Evolutionary conservation across 35 echinoderm and acorn worm genomes (phyloP).

Genomic region (Hemicentrotus pulcherrimus): DNA sequence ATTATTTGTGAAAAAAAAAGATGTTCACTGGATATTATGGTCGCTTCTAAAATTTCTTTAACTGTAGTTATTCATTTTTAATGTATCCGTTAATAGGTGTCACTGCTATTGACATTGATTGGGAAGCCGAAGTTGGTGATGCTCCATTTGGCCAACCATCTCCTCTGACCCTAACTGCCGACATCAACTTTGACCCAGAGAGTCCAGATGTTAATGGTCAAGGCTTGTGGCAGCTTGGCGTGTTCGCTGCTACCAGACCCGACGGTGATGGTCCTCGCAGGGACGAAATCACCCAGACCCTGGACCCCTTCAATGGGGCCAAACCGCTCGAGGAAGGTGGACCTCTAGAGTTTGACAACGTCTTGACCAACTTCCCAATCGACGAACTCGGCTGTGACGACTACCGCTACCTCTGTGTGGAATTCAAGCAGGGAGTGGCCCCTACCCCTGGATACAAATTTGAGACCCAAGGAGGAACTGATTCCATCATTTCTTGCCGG

Average conservation of each 20-base stretch:
- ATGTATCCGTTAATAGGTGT: neutral
- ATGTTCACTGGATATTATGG: neutral
- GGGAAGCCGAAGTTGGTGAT: slow-evolving; percentile 27
- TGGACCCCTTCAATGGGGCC: slow-evolving; percentile 57
- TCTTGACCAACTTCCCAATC: slow-evolving; percentile 64
- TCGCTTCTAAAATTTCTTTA: neutral
- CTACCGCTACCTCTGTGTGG: slow-evolving; percentile 72
- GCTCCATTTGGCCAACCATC: slow-evolving; percentile 54
- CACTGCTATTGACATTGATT: slow-evolving; percentile 47
- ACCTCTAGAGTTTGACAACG: slow-evolving; percentile 60
- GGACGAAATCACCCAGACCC: slow-evolving; percentile 57
- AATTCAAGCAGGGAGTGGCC: slow-evolving; percentile 55
- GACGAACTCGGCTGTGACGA: slow-evolving; percentile 73
- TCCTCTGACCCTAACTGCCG: slow-evolving; percentile 67
- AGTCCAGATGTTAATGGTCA: slow-evolving; percentile 58
- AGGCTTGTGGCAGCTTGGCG: slow-evolving; percentile 81
- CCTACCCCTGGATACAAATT: slow-evolving; percentile 52
- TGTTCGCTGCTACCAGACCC: slow-evolving; percentile 68
- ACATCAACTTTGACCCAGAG: slow-evolving; percentile 64
- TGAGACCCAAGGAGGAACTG: neutral
- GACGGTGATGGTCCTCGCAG: slow-evolving; percentile 59
- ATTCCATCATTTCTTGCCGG: slow-evolving; percentile 59
- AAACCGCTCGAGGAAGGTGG: slow-evolving; percentile 59
- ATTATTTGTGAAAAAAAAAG: neutral
- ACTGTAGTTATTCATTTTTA: neutral